Conservation (phyloP, 2,113 vertebrate genomes). For the Cheilinus undulatus region DNA sequence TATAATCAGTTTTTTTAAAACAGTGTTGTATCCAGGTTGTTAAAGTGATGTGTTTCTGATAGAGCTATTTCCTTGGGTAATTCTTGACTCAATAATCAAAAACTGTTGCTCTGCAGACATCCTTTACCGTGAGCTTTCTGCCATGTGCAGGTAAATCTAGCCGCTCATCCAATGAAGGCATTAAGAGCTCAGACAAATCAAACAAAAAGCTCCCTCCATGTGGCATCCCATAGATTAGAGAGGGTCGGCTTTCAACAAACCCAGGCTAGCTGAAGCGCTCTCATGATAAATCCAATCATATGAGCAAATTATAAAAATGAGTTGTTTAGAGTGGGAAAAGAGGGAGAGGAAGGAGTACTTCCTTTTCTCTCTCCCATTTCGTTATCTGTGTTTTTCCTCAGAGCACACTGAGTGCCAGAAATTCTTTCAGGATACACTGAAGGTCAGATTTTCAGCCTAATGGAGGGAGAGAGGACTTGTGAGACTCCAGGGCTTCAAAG, state of each 20-base stretch:
- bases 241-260: too few species aligned
- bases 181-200: slow-evolving; percentile 74
- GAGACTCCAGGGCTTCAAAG: slow-evolving; percentile 13
- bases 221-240: slow-evolving; percentile 38
- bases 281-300: too few species aligned
- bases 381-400: slow-evolving; percentile 32
- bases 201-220: slow-evolving; percentile 43
- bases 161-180: slow-evolving; percentile 73
- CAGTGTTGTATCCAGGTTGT: too few species aligned
- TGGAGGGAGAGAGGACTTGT: slow-evolving; percentile 23
- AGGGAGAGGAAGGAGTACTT: background rate
- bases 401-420: slow-evolving; percentile 27
- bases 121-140: slow-evolving; percentile 26
- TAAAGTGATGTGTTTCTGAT: too few species aligned
- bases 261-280: too few species aligned
- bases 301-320: too few species aligned
- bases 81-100: too few species aligned
- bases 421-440: slow-evolving; percentile 37
- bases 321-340: too few species aligned
- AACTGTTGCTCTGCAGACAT: background rate
- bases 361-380: slow-evolving; percentile 22
- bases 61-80: too few species aligned
- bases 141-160: slow-evolving; percentile 69
- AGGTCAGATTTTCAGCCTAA: slow-evolving; percentile 52
- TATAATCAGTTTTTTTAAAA: too few species aligned